A percentile compares a stretch with the other conserved stretches of the same genome.
phyloP scores from a whole-genome alignment of 1,140 invertebrate species.

The Wasmannia auropunctata region DNA sequence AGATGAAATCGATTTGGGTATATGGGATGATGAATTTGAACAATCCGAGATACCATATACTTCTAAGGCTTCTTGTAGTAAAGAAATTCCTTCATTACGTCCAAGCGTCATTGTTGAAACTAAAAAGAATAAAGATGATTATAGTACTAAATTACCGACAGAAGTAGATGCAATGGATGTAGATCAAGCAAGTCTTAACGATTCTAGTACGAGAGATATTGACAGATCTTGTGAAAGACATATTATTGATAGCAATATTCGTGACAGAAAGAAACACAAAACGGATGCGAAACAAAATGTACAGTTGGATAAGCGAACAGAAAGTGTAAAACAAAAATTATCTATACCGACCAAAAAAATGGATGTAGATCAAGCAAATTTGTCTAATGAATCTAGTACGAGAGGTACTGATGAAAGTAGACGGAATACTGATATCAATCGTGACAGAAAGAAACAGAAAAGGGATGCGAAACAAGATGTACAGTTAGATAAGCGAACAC shows the following conservation, averaged over 20 bases:
- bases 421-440: not conserved
- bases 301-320: not conserved
- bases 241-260: not conserved
- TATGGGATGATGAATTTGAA: not conserved
- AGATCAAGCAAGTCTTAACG: not conserved
- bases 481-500: too few relatives aligned
- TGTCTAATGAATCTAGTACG: not conserved
- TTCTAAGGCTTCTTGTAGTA: not conserved
- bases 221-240: not conserved
- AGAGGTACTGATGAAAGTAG: not conserved
- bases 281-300: not conserved
- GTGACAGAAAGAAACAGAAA: not conserved
- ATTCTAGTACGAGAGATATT: not conserved
- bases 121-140: not conserved
- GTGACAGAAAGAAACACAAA: not conserved
- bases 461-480: not conserved
- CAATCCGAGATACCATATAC: not conserved
- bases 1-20: constrained; percentile 8
- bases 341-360: not conserved
- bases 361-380: not conserved
- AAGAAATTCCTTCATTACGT: not conserved
- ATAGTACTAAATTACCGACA: not conserved
- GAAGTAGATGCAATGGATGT: not conserved
- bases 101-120: not conserved
- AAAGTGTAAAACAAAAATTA: not conserved